Percentiles rank a stretch among this genome's conserved stretches.
These are phyloP conservation scores for Tricholauxania praeusta DNA, from an alignment of 2,888 invertebrate species.

Conservation along the genomic window DNA sequence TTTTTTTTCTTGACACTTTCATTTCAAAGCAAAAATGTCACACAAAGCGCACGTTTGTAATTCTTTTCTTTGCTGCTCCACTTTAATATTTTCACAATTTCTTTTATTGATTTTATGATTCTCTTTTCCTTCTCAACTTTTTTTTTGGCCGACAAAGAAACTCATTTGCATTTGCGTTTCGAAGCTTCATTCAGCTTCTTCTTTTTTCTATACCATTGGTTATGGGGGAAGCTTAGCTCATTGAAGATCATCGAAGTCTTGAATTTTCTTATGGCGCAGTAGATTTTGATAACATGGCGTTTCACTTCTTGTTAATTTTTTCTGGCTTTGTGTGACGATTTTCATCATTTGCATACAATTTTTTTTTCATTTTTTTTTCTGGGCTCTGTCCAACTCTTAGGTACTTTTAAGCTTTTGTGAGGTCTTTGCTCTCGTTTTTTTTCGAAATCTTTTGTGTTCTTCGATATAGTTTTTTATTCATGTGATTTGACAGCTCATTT, in stretches of 20 bases:
- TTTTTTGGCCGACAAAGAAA: constrained; percentile 27
- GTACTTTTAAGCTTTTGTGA: constrained; percentile 8
- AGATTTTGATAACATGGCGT: background rate
- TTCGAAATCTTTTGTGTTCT: background rate
- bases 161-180: constrained; percentile 26
- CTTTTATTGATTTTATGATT: background rate
- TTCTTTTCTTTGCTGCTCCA: background rate
- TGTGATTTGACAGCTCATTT: constrained; percentile 12
- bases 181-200: background rate
- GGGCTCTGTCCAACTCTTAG: background rate
- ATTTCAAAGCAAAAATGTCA: constrained; percentile 13
- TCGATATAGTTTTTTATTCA: background rate
- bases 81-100: constrained; percentile 20
- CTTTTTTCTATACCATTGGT: background rate
- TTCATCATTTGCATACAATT: constrained; percentile 22
- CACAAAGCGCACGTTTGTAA: constrained; percentile 26
- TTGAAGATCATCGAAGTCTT: background rate
- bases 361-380: background rate
- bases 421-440: constrained; percentile 5
- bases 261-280: constrained; percentile 1
- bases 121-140: background rate
- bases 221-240: background rate
- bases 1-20: constrained; percentile 20
- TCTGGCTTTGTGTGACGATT: background rate
- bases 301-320: too few relatives aligned